phyloP scores from a whole-genome alignment of 2,113 vertebrate genomes.

The Hepsetus odoe region DNA sequence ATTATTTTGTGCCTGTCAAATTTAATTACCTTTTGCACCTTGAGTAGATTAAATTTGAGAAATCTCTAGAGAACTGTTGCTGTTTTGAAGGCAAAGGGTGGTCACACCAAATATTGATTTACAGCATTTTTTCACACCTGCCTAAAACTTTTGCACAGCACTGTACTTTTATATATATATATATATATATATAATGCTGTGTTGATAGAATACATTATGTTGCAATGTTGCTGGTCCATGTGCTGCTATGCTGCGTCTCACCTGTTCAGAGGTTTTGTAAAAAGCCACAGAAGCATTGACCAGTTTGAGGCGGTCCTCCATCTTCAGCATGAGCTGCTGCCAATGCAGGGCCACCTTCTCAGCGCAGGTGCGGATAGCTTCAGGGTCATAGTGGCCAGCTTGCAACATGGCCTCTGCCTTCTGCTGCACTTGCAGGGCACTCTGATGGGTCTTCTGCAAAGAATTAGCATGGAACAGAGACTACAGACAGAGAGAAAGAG shows the following conservation, averaged over 20 bases:
- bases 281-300: constrained; percentile 98
- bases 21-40: too few species aligned
- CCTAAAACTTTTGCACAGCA: too few species aligned
- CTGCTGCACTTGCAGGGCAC: constrained; percentile 96
- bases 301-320: constrained; percentile 97
- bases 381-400: constrained; percentile 91
- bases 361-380: constrained; percentile 90
- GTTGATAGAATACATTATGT: too few species aligned
- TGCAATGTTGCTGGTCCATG: too few species aligned
- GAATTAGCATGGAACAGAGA: constrained; percentile 98
- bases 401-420: constrained; percentile 93
- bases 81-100: too few species aligned
- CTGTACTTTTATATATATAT: too few species aligned
- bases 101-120: too few species aligned
- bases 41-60: too few species aligned
- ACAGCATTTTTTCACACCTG: too few species aligned
- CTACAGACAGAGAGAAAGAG: constrained; percentile 65
- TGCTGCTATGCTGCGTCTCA: constrained; percentile 59
- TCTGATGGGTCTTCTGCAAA: constrained; percentile 98
- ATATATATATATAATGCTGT: too few species aligned
- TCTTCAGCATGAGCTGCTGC: constrained; percentile 99
- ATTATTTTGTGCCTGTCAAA: too few species aligned
- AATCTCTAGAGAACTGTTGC: too few species aligned
- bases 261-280: constrained; percentile 99
- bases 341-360: constrained; percentile 97